Evolutionary conservation across 1,140 invertebrate species (phyloP), one percentile per base, ranked within the genome.

Genomic region (Frieseomelitta varia): DNA sequence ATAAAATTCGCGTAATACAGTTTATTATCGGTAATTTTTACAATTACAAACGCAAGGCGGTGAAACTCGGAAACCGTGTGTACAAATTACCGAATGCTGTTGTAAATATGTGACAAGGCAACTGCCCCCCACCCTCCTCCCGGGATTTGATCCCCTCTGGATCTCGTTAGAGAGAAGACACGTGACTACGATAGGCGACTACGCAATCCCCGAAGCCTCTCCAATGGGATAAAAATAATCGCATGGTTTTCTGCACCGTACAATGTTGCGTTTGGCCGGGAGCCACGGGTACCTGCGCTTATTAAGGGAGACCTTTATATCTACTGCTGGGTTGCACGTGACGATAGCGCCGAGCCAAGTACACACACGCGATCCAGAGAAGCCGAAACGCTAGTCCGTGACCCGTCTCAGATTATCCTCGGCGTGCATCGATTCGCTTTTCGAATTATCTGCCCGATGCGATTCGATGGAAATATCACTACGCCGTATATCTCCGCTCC

Each of bases 251-350:
- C 74, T 77, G 65, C 74, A 58, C 27, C 17, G 47, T 15, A 53
- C 51, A 4, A 69, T 68, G 75, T 78, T 61, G 65, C 81, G 34
- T 83, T 83, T 83, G 81, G 75, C 81, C 10, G 12, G 53, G 34
- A 77, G 74, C 74, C 81, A 78, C 39, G 12, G n/a, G 74, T 83
- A 76, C 74, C 74, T 61, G 74, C 65, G 81, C 81, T 83, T 83
- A 83, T 83, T 83, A 83, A 81, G 80, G 80, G 10, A 75, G 80
- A 55, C 73, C 61, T 74, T 74, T 81, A 34, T 81, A 65, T 69
- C 69, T 63, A 51, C n/a, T 63, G 68, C 55, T n/a, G 4, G 67
- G 17, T 71, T 72, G 79, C 69, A 81, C 79, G 79, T 74, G 79
- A 81, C 79, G 69, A 63, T 74, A 73, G 47, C 56, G 14, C 30